Evolutionary conservation across 2,888 invertebrate genomes (phyloP).

Genomic region (Clanis bilineata): DNA sequence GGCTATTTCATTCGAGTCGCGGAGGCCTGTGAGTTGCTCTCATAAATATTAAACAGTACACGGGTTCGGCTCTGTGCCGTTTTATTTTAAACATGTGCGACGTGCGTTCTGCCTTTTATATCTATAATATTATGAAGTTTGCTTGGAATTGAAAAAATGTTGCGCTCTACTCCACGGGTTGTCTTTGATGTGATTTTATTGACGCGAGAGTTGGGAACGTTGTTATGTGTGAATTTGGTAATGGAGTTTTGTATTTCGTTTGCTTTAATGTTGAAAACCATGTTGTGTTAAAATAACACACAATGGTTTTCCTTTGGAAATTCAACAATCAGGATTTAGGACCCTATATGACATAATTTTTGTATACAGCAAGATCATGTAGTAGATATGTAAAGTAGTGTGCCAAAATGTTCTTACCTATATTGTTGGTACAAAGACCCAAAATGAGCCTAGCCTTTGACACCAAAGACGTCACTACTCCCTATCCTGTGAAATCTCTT

Average conservation of each 20-base stretch:
- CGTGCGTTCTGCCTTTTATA: conserved; percentile 43
- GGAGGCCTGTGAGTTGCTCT: conserved; percentile 35
- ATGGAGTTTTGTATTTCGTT: background rate
- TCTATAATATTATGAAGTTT: conserved; percentile 34
- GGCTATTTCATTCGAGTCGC: conserved; percentile 44
- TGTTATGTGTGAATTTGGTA: background rate
- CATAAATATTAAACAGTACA: conserved; percentile 61
- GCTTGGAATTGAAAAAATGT: conserved; percentile 15
- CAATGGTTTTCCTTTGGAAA: too few relatives aligned
- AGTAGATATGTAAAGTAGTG: too few relatives aligned
- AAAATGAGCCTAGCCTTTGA: too few relatives aligned
- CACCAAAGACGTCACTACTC: too few relatives aligned
- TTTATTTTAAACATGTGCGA: conserved; percentile 52
- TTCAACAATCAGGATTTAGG: too few relatives aligned
- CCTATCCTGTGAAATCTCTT: too few relatives aligned
- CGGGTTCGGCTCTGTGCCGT: conserved; percentile 43
- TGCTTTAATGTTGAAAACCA: background rate
- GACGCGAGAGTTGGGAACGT: background rate
- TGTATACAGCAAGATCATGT: too few relatives aligned
- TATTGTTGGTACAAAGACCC: too few relatives aligned
- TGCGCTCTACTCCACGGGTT: background rate
- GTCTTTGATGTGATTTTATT: conserved; percentile 9
- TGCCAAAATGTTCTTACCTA: too few relatives aligned
- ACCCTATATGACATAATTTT: too few relatives aligned
- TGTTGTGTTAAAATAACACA: too few relatives aligned